A percentile compares a stretch with the other conserved stretches of the same genome.
phyloP scores from a whole-genome alignment of 2,888 invertebrate species.

The Lycaena phlaeas region DNA sequence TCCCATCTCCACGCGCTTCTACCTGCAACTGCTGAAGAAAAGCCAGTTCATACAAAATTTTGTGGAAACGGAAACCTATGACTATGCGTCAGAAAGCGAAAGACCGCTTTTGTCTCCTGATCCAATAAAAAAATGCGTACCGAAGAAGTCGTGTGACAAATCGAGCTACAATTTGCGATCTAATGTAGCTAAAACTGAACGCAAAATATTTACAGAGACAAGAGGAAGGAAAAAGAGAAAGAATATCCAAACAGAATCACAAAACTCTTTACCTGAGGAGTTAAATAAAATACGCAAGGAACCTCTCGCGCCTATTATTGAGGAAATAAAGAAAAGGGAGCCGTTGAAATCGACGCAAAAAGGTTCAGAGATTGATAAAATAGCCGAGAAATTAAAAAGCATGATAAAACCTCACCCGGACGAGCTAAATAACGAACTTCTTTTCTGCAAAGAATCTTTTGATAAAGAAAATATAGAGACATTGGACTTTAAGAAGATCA shows the following conservation, averaged over 20 bases:
- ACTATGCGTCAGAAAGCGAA: slow-evolving; percentile 57
- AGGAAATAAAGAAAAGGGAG: slow-evolving; percentile 50
- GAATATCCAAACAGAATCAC: slow-evolving; percentile 18
- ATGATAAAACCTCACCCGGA: slow-evolving; percentile 37
- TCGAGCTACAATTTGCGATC: slow-evolving; percentile 51
- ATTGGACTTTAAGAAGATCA: slow-evolving; percentile 11
- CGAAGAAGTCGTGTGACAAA: slow-evolving; percentile 36
- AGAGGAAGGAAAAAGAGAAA: slow-evolving; percentile 28
- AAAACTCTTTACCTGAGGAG: slow-evolving; percentile 14
- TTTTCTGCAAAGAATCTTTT: slow-evolving; percentile 50
- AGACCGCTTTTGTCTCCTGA: slow-evolving; percentile 35
- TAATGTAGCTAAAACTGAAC: slow-evolving; percentile 43
- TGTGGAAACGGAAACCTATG: slow-evolving; percentile 43
- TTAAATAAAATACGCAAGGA: slow-evolving; percentile 27
- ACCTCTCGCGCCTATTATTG: slow-evolving; percentile 55
- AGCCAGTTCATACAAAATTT: slow-evolving; percentile 54
- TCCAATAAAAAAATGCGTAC: slow-evolving; percentile 25
- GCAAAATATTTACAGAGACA: slow-evolving; percentile 39
- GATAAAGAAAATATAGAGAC: slow-evolving; percentile 29
- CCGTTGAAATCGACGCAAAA: slow-evolving; percentile 35
- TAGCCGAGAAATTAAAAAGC: slow-evolving; percentile 58
- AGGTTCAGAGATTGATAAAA: slow-evolving; percentile 54
- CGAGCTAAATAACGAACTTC: slow-evolving; percentile 43
- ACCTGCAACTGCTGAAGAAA: slow-evolving; percentile 50
- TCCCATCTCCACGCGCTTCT: slow-evolving; percentile 56